Percentiles rank a stretch among this genome's conserved stretches.
phyloP scores from a whole-genome alignment of 2,797 vertebrate genomes.

The Lerista edwardsae region DNA sequence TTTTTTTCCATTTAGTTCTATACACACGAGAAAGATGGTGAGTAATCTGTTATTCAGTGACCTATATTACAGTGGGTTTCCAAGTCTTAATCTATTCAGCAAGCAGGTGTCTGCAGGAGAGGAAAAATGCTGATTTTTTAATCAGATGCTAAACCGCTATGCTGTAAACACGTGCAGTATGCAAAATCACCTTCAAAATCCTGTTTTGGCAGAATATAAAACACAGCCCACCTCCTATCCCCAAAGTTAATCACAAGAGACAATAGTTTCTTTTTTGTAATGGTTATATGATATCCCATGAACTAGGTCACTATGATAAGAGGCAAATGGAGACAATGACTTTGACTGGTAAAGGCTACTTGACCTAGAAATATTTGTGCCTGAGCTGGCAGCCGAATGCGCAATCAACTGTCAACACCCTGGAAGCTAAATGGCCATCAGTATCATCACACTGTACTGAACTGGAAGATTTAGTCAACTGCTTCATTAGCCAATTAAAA shows the following conservation, averaged over 20 bases:
- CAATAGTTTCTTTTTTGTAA: neutral
- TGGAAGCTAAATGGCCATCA: neutral
- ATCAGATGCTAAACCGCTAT: neutral
- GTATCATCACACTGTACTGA: neutral
- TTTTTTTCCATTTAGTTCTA: neutral
- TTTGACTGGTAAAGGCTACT: neutral
- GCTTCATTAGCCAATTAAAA: neutral
- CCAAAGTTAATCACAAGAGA: neutral
- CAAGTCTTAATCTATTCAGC: constrained; percentile 28
- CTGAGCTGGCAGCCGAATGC: neutral
- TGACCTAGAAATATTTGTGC: neutral
- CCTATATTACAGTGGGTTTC: constrained; percentile 29
- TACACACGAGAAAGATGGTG: neutral
- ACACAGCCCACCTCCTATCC: neutral
- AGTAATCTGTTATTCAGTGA: constrained; percentile 28
- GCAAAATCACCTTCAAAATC: constrained; percentile 6
- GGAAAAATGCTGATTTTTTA: neutral
- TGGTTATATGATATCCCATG: neutral
- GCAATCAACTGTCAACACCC: neutral
- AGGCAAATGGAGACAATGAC: neutral
- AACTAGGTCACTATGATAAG: constrained; percentile 3
- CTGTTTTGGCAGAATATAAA: neutral
- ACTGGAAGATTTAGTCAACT: neutral
- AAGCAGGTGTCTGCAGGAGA: neutral
- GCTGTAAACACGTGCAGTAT: neutral